These are phyloP conservation scores for Intellagama lesueurii DNA, from an alignment of 2,797 vertebrate genomes.

Conservation along the genomic window DNA sequence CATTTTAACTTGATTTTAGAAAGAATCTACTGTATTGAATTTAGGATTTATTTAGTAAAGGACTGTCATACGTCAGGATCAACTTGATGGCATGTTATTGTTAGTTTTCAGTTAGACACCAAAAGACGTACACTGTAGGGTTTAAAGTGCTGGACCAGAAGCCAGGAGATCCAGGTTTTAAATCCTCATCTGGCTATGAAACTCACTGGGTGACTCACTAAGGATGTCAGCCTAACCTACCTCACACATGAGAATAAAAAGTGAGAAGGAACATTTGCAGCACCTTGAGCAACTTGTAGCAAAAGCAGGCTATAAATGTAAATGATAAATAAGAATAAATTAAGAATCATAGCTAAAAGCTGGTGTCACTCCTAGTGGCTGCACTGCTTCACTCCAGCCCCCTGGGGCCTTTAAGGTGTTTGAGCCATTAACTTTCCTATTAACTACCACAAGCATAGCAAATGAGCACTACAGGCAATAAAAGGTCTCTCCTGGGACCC, in stretches of 20 bases:
- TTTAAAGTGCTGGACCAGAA: not conserved
- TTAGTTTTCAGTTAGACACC: not conserved
- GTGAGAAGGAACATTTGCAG: not conserved
- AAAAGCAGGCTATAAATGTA: not conserved
- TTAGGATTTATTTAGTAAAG: too few relatives aligned
- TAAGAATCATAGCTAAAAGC: not conserved
- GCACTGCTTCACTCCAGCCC: not conserved
- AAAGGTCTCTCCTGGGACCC: not conserved
- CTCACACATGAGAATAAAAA: not conserved
- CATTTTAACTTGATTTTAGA: not conserved
- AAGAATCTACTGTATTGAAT: not conserved
- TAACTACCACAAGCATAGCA: constrained; percentile 4
- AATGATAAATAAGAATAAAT: not conserved
- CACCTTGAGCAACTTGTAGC: not conserved
- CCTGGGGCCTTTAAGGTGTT: not conserved
- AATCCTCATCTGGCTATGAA: not conserved
- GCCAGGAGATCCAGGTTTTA: not conserved
- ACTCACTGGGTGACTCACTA: too few relatives aligned
- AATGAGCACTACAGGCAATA: not conserved
- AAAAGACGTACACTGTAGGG: not conserved
- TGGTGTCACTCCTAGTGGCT: not conserved
- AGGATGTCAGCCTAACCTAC: not conserved
- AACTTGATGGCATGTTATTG: too few relatives aligned
- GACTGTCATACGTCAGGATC: too few relatives aligned
- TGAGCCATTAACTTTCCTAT: not conserved